Base-by-base conservation (phyloP, 2,113 vertebrate species). In the Turnix velox region DNA sequence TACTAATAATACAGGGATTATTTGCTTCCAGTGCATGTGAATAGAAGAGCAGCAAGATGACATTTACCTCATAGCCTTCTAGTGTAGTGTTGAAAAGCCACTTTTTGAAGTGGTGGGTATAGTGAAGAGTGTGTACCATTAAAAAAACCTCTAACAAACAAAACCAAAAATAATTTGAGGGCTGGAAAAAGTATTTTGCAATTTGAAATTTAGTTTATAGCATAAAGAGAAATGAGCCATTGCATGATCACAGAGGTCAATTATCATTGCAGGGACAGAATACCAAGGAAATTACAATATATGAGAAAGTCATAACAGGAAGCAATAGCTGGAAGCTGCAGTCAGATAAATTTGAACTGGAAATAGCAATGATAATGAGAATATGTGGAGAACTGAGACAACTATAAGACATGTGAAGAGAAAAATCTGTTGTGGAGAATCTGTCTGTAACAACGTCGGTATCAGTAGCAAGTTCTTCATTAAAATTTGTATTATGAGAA, bases 291-390 rank as follows among this genome's bases (percentile, higher is more conserved):
- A 69, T 88, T 27, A 30, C 6, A 77, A 28, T 65, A 80, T 4
- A 2, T 66, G 84, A 88, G 75, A 87, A 73, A 91, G 43, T 77
- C 78, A 28, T 80, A 93, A 95, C 78, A 95, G 92, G 92, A 93
- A 93, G 88, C 46, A 85, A 55, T 94, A 87, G 31, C 74, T 95
- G 72, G 75, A 91, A 88, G 78, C 71, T 76, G 37, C 46, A 82
- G 59, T 76, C 63, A 92, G 59, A 90, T 88, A 90, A 71, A 85
- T 88, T 80, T 85, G 63, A 71, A 43, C 85, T 90, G 71, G 59
- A 91, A 91, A 78, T 66, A 87, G 49, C 61, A 88, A 52, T 1
- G 4, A 51, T 87, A 84, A 89, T 61, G 42, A 1, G 2, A 46
- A 84, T 84, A 78, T 79, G 35, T 66, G 59, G 59, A 55, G 59